phyloP scores from a whole-genome alignment of 2,113 vertebrate species.

The Odontesthes bonariensis region DNA sequence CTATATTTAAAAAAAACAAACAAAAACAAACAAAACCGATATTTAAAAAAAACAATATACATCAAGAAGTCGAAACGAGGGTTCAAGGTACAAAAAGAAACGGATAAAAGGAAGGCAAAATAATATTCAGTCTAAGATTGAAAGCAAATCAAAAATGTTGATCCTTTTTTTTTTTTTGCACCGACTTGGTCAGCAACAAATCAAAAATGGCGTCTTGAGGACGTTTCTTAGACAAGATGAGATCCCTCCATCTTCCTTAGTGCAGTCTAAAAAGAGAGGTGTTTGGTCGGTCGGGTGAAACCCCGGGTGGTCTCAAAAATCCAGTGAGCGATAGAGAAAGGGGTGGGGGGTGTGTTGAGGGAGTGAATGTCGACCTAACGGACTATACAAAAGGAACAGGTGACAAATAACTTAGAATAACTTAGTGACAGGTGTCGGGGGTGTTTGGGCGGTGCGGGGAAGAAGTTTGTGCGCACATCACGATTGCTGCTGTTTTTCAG shows the following conservation, averaged over 20 bases:
- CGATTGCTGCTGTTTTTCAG: conserved; percentile 76
- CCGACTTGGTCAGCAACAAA: conserved; percentile 80
- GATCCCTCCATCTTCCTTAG: conserved; percentile 79
- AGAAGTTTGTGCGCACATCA: conserved; percentile 71
- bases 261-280: conserved; percentile 77
- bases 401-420: conserved; percentile 84
- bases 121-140: conserved; percentile 80
- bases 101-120: conserved; percentile 88
- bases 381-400: conserved; percentile 74
- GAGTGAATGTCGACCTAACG: conserved; percentile 52
- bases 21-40: conserved; percentile 77
- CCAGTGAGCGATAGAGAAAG: conserved; percentile 59
- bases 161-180: conserved; percentile 84
- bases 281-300: conserved; percentile 71
- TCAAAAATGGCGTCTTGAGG: conserved; percentile 70
- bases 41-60: conserved; percentile 87
- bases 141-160: conserved; percentile 83
- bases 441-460: conserved; percentile 63
- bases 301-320: conserved; percentile 68
- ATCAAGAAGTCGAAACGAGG: conserved; percentile 89
- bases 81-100: conserved; percentile 81
- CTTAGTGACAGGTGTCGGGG: conserved; percentile 72
- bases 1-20: conserved; percentile 73
- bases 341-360: neutral
- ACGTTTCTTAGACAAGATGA: conserved; percentile 70